Evolutionary conservation across 2,113 vertebrate genomes (phyloP).

Genomic region (Bubo bubo): DNA sequence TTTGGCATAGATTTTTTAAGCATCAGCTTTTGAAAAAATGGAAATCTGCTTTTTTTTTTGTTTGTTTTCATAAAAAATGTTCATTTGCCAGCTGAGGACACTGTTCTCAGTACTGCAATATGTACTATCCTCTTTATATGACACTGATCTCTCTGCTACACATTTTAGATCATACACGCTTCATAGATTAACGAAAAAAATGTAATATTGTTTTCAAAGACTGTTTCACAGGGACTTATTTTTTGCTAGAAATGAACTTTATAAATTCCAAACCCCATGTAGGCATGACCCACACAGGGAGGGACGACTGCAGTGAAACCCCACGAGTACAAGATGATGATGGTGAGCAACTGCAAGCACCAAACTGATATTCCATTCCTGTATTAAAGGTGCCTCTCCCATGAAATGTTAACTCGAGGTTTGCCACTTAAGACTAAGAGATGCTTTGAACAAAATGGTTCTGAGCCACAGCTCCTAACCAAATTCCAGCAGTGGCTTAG

Average conservation of each 20-base stretch:
- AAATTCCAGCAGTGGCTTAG: not conserved
- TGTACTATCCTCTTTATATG: not conserved
- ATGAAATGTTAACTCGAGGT: not conserved
- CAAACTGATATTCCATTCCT: not conserved
- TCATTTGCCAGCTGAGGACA: not conserved
- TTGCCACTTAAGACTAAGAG: not conserved
- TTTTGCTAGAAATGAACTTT: not conserved
- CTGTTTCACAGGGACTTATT: not conserved
- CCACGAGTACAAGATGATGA: accelerated
- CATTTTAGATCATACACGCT: not conserved
- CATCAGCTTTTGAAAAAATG: not conserved
- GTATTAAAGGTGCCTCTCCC: not conserved
- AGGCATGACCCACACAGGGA: not conserved
- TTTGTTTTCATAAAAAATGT: not conserved
- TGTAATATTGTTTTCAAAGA: not conserved
- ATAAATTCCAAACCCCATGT: accelerated
- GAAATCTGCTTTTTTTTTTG: not conserved
- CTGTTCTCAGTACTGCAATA: not conserved
- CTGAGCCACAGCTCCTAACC: not conserved
- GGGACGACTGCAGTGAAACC: accelerated
- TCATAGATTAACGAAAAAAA: not conserved
- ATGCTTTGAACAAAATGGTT: not conserved
- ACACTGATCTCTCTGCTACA: not conserved
- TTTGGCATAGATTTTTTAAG: not conserved
- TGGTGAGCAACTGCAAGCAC: not conserved